Conservation (phyloP, 2,888 invertebrate genomes). For the Torymus tubicola region DNA sequence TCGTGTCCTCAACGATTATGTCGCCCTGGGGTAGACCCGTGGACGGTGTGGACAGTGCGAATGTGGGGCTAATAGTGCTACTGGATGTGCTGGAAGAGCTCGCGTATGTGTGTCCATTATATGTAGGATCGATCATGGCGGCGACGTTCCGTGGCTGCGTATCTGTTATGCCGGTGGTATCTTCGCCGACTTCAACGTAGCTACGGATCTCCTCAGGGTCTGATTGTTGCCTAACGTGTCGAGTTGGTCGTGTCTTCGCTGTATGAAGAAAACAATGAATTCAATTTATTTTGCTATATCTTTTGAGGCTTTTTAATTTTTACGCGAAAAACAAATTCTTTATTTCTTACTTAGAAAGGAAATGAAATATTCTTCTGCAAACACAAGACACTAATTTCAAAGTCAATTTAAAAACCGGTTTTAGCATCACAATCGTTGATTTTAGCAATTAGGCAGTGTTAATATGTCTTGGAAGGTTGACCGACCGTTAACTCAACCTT, state of each 20-base stretch:
- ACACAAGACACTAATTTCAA: no score
- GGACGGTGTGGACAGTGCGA: conserved; percentile 71
- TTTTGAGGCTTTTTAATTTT: no score
- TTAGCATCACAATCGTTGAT: no score
- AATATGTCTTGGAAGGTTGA: no score
- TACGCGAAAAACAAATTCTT: no score
- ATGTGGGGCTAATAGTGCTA: conserved; percentile 71
- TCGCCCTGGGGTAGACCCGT: conserved; percentile 49
- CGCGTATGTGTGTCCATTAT: conserved; percentile 71
- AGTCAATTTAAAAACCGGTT: no score
- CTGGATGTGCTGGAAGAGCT: conserved; percentile 67
- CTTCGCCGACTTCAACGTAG: conserved; percentile 67
- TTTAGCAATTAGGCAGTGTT: no score
- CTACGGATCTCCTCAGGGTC: conserved; percentile 76
- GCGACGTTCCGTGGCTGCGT: conserved; percentile 79
- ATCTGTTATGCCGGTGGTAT: conserved; percentile 23
- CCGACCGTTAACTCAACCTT: no score
- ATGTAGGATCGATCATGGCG: conserved; percentile 83
- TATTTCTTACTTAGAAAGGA: no score
- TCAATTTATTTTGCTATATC: no score
- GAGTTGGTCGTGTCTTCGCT: neutral
- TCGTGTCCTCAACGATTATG: conserved; percentile 75
- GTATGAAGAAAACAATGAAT: no score
- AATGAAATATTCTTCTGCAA: no score
- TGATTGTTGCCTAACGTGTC: conserved; percentile 63